phyloP scores from a whole-genome alignment of 2,113 vertebrate species.

The Taxidea taxus region DNA sequence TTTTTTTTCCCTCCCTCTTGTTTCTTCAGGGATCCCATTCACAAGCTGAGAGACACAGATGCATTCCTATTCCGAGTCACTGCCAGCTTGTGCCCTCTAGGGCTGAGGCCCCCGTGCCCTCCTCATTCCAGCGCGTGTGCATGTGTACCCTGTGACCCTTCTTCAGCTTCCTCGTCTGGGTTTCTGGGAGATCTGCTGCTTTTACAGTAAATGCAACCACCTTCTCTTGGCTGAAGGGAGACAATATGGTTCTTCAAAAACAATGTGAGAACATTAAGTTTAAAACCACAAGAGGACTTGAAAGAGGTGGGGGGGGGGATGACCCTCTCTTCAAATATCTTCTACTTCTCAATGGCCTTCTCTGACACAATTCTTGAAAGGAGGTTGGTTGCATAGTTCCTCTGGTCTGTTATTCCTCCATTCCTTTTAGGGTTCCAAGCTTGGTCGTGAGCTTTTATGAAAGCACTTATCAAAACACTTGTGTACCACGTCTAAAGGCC shows the following conservation, averaged over 20 bases:
- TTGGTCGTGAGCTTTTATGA: neutral
- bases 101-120: neutral
- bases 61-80: neutral
- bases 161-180: neutral
- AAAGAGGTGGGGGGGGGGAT: accelerated
- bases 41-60: neutral
- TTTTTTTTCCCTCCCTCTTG: too few species aligned
- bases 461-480: neutral
- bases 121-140: accelerated
- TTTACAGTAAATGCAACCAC: neutral
- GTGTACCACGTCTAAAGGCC: neutral
- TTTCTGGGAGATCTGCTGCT: neutral
- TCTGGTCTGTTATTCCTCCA: neutral
- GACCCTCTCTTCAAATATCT: neutral
- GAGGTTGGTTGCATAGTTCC: neutral
- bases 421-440: neutral
- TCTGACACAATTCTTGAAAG: neutral
- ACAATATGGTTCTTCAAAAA: neutral
- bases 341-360: neutral
- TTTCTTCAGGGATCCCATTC: neutral
- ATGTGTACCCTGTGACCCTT: neutral
- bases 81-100: accelerated
- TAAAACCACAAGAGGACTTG: neutral
- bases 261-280: neutral
- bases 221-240: neutral